phyloP scores from a whole-genome alignment of 2,113 vertebrate species.

The Scopus umbretta region DNA sequence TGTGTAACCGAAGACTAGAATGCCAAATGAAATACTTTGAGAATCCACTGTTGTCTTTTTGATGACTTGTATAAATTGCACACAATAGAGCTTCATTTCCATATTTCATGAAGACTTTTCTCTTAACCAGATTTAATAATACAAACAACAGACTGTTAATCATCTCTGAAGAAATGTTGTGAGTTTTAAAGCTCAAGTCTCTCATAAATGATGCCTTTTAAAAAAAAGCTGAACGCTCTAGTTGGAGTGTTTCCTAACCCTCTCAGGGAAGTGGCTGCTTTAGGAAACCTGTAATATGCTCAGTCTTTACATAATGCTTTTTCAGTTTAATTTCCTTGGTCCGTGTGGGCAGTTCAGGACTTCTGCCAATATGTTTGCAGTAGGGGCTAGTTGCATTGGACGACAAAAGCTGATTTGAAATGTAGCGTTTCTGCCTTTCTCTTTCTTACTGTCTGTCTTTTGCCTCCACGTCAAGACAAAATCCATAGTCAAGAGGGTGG shows the following conservation, averaged over 20 bases:
- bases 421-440: not conserved
- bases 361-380: not conserved
- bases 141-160: not conserved
- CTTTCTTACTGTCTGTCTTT: not conserved
- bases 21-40: not conserved
- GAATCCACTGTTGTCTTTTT: not conserved
- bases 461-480: not conserved
- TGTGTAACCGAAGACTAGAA: not conserved
- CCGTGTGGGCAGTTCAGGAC: not conserved
- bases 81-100: not conserved
- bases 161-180: not conserved
- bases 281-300: not conserved
- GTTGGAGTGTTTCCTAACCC: not conserved
- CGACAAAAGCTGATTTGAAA: not conserved
- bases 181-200: not conserved
- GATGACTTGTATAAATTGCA: not conserved
- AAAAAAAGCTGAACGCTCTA: not conserved
- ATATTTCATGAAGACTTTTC: not conserved
- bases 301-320: not conserved
- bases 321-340: not conserved
- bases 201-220: not conserved
- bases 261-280: not conserved
- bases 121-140: not conserved
- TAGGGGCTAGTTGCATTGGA: not conserved
- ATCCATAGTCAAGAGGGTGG: not conserved